Evolutionary conservation across 2,888 invertebrate species (phyloP).

Genomic region (Cataglyphis cursor): DNA sequence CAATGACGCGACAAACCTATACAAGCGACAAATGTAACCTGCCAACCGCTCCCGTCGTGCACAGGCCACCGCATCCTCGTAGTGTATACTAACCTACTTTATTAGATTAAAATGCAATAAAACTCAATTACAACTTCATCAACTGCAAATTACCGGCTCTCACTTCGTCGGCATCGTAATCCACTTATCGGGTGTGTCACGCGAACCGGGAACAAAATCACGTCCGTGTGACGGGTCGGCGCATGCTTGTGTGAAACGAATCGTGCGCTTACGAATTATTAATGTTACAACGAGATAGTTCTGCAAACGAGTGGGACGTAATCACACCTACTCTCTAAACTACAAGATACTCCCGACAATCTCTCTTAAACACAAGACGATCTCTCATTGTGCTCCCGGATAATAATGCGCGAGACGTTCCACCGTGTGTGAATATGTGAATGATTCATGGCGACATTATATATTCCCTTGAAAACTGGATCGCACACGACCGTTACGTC

Average conservation of each 20-base stretch:
- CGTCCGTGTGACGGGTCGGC: constrained; percentile 36
- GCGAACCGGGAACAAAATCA: constrained; percentile 63
- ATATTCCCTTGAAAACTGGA: constrained; percentile 46
- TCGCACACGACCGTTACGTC: constrained; percentile 28
- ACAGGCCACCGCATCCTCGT: constrained; percentile 58
- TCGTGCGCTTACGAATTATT: constrained; percentile 39
- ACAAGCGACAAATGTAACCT: constrained; percentile 58
- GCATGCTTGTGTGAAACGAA: constrained; percentile 45
- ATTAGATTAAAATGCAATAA: constrained; percentile 82
- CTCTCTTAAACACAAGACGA: background rate
- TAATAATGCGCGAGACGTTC: constrained; percentile 20
- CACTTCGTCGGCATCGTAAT: constrained; percentile 70
- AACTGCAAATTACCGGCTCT: constrained; percentile 71
- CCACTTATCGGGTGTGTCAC: constrained; percentile 64
- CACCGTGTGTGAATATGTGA: constrained; percentile 9
- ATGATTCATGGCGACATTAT: constrained; percentile 38
- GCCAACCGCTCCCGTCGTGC: constrained; percentile 51
- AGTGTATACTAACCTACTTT: constrained; percentile 56
- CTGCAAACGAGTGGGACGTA: background rate
- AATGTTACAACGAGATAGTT: constrained; percentile 24
- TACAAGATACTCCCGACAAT: background rate
- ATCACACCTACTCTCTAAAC: background rate
- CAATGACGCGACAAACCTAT: constrained; percentile 46
- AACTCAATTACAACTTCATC: constrained; percentile 82
- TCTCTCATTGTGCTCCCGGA: constrained; percentile 4